Evolutionary conservation across 2,888 invertebrate species (phyloP).

Genomic region (Ophion ventricosus): DNA sequence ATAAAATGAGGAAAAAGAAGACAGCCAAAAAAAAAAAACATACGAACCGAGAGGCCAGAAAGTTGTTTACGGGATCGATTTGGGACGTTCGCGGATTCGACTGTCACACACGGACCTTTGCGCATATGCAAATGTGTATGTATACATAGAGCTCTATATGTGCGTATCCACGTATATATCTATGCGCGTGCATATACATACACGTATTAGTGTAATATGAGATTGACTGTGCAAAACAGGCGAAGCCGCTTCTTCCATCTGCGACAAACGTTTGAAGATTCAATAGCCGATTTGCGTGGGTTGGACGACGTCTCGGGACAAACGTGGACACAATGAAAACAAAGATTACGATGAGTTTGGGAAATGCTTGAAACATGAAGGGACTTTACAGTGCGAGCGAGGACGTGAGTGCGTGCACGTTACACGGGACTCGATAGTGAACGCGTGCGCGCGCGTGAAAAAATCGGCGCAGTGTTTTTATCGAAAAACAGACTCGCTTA

Average conservation of each 20-base stretch:
- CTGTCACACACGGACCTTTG: slow-evolving; percentile 51
- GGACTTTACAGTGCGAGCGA: not conserved
- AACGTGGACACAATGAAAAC: not conserved
- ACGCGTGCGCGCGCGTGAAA: slow-evolving; percentile 50
- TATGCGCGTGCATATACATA: slow-evolving; percentile 60
- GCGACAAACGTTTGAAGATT: slow-evolving; percentile 70
- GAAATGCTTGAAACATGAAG: slow-evolving; percentile 5
- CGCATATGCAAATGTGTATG: slow-evolving; percentile 47
- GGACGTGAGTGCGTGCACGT: slow-evolving; percentile 27
- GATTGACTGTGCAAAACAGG: slow-evolving; percentile 69
- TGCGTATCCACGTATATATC: not conserved
- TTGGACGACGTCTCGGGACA: slow-evolving; percentile 19
- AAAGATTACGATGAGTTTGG: not conserved
- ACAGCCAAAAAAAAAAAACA: not conserved
- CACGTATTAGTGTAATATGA: slow-evolving; percentile 72
- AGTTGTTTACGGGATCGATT: slow-evolving; percentile 34
- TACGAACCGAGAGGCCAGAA: slow-evolving; percentile 44
- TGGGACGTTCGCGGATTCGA: slow-evolving; percentile 38
- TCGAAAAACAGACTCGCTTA: slow-evolving; percentile 78
- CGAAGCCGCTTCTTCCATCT: slow-evolving; percentile 73
- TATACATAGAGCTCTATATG: slow-evolving; percentile 24
- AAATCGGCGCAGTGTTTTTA: slow-evolving; percentile 76
- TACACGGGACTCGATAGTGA: slow-evolving; percentile 28
- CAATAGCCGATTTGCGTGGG: slow-evolving; percentile 55
- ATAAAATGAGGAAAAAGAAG: not conserved